Evolutionary conservation across 2,888 invertebrate species (phyloP).

Genomic region (Adela reaumurella): DNA sequence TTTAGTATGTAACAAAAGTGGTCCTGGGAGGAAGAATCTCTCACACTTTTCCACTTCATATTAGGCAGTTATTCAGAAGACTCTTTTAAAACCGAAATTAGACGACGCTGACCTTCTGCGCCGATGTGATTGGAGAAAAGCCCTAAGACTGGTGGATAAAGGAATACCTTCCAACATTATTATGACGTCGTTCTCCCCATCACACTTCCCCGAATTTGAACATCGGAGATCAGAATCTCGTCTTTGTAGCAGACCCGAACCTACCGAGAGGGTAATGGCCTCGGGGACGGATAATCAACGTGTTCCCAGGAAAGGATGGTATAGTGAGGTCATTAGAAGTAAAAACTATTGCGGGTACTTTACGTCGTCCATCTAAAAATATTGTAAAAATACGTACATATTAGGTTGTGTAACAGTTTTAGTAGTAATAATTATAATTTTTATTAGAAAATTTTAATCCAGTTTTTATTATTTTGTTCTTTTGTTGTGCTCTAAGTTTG

Average conservation of each 20-base stretch:
- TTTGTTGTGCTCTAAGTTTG: too few species aligned
- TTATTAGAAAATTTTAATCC: too few species aligned
- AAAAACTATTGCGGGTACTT: neutral
- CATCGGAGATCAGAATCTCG: constrained; percentile 2
- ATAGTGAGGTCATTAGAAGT: constrained; percentile 2
- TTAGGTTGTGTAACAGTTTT: too few species aligned
- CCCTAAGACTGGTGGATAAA: constrained; percentile 2
- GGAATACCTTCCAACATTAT: constrained; percentile 2
- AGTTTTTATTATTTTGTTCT: too few species aligned
- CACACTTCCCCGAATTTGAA: neutral
- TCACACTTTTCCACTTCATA: constrained; percentile 4
- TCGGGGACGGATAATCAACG: constrained; percentile 1
- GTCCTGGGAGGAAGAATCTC: neutral
- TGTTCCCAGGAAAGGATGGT: constrained; percentile 1
- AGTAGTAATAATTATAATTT: too few species aligned
- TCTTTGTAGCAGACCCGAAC: constrained; percentile 1
- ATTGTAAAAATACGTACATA: too few species aligned
- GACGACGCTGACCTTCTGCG: constrained; percentile 2
- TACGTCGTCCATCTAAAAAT: neutral
- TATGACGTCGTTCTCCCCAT: neutral
- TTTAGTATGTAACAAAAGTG: too few species aligned
- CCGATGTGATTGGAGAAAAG: constrained; percentile 2
- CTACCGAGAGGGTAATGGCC: constrained; percentile 3
- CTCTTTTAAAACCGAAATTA: neutral
- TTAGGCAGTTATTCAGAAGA: neutral